Evolutionary conservation across 2,113 vertebrate species (phyloP), one percentile per base, ranked within the genome.

Genomic region (Cricetomys ansorgei): DNA sequence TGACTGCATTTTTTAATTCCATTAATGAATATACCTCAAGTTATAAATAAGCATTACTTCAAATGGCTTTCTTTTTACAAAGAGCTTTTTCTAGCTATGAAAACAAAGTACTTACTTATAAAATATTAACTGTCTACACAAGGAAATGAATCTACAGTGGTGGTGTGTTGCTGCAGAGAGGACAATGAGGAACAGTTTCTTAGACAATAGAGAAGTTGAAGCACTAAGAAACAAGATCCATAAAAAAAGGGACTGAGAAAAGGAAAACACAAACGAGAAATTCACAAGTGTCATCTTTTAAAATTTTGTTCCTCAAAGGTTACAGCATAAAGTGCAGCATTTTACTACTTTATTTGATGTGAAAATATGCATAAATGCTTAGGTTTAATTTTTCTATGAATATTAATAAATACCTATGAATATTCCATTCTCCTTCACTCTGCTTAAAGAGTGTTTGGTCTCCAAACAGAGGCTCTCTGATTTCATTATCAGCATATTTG

Each of bases 401-500:
- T 89, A 92, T n/a, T 93, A 79, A 70, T 40, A 50, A 65, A 1
- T 85, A 75, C 15, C 40, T 86, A 45, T 69, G 70, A 94, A 92
- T 31, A 85, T 88, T 87, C 9, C 31, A 27, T 29, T 23, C 11
- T 16, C 2, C 2, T 1, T 40, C 31, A 13, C 16, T 95, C 89
- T 67, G 5, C 73, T 84, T 94, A 37, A 88, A 92, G 43, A 50
- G 2, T 83, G 65, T 83, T 89, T 80, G 23, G 77, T 93, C 88
- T 96, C 50, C 6, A 76, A 89, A 95, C 7, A 75, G n/a, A 96
- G 88, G 27, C 21, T 86, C 31, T 86, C 45, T 77, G 80, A 72
- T 67, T 92, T 43, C 16, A 17, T 92, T 55, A 48, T 37, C 69
- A 85, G n/a, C 53, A 1, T n/a, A 88, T 80, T 34, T 1, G 37